Evolutionary conservation across 1,140 invertebrate genomes (phyloP).

Genomic region (Macrostomum lignano): DNA sequence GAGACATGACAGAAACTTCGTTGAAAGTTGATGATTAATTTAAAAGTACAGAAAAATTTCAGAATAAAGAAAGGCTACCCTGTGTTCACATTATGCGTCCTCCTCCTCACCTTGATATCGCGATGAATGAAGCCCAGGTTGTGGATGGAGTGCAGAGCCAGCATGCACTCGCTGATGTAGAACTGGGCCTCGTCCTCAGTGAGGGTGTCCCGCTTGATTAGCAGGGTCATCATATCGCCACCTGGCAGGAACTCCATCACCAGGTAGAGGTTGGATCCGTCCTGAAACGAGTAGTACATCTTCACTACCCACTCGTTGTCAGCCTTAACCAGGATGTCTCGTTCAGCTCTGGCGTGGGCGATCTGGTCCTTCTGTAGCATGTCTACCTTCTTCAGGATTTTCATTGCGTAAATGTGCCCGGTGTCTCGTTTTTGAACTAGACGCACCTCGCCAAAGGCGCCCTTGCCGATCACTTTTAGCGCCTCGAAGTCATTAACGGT

Average conservation of each 20-base stretch:
- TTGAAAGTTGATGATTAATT: too few species aligned
- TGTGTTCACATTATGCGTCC: too few species aligned
- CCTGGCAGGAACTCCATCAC: conserved; percentile 99
- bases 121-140: conserved; percentile 95
- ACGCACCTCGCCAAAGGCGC: conserved; percentile 83
- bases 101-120: conserved; percentile 97
- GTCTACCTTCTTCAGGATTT: conserved; percentile 87
- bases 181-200: conserved; percentile 95
- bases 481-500: conserved; percentile 95
- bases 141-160: conserved; percentile 96
- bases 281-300: conserved; percentile 98
- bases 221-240: conserved; percentile 93
- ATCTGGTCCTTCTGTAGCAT: conserved; percentile 97
- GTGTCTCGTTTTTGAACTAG: conserved; percentile 98
- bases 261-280: conserved; percentile 87
- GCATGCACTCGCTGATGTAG: conserved; percentile 85
- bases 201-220: conserved; percentile 97
- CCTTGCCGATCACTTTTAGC: conserved; percentile 80
- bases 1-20: too few species aligned
- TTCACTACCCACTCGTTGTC: conserved; percentile 99
- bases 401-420: conserved; percentile 98
- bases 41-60: too few species aligned
- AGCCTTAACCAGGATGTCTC: conserved; percentile 87
- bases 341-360: conserved; percentile 84
- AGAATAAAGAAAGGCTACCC: too few species aligned